Conservation (phyloP, 2,113 vertebrate species). For the Heterochromis multidens region DNA sequence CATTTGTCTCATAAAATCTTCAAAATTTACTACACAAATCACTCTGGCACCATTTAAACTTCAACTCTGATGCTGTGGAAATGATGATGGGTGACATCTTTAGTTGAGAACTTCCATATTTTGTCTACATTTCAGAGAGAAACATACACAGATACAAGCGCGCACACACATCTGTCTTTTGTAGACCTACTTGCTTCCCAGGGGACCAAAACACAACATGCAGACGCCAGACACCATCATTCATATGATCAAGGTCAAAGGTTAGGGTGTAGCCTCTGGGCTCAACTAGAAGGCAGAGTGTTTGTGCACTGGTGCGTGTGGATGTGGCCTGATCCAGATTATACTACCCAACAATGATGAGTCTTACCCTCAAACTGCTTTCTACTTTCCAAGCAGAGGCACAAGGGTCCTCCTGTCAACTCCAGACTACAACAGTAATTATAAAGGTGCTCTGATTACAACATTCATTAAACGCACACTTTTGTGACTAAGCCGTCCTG, state of each 20-base stretch:
- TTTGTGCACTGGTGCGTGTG: background rate
- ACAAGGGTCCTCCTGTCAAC: background rate
- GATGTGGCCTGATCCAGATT: constrained; percentile 1
- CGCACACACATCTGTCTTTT: background rate
- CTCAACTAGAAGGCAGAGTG: constrained; percentile 8
- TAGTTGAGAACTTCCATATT: background rate
- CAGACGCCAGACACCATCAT: constrained; percentile 43
- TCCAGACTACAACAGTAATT: background rate
- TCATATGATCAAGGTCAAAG: constrained; percentile 44
- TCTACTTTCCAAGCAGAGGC: background rate
- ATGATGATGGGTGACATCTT: background rate
- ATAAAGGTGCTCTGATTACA: background rate
- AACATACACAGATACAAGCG: background rate
- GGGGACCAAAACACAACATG: constrained; percentile 8
- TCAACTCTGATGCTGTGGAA: background rate
- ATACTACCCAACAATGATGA: background rate
- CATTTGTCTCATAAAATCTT: background rate
- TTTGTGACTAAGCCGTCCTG: background rate
- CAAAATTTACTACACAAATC: background rate
- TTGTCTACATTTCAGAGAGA: background rate
- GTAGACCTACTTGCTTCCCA: background rate
- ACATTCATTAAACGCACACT: background rate
- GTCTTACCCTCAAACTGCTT: background rate
- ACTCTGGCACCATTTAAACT: background rate
- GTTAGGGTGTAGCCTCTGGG: constrained; percentile 28